Conservation (phyloP, 2,113 vertebrate species). For the Oxyruncus cristatus region DNA sequence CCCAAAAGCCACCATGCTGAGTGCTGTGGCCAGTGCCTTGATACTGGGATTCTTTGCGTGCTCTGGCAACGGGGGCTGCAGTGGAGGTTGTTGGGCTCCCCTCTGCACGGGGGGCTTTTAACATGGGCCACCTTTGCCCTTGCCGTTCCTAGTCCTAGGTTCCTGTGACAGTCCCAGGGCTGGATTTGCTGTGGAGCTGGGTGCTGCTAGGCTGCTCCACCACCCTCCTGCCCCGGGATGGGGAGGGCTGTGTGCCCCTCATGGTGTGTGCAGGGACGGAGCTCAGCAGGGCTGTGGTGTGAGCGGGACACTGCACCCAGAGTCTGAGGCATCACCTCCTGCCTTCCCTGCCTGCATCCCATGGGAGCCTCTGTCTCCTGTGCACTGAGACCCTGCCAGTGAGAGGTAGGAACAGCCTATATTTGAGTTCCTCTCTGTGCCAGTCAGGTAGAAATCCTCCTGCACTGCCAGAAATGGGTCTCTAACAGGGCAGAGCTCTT, state of each 20-base stretch:
- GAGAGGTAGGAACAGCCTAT: neutral
- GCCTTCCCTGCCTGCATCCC: neutral
- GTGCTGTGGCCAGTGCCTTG: neutral
- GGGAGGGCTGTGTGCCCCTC: neutral
- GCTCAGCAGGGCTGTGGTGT: neutral
- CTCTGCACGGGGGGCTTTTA: neutral
- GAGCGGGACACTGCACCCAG: neutral
- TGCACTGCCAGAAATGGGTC: fast-evolving
- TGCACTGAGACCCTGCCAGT: neutral
- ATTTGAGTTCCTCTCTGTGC: fast-evolving
- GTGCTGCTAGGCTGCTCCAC: neutral
- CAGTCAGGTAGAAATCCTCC: neutral
- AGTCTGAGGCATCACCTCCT: neutral
- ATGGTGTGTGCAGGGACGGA: neutral
- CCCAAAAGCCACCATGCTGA: neutral
- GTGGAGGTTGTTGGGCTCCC: neutral
- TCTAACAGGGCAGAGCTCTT: neutral
- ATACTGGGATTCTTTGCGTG: neutral
- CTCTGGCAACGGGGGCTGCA: neutral
- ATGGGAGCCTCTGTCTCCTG: fast-evolving
- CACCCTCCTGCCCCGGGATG: neutral
- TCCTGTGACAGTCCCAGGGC: neutral
- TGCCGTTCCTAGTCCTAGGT: neutral
- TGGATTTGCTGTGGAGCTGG: neutral
- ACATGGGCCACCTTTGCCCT: fast-evolving